Evolutionary conservation across 2,113 vertebrate species (phyloP), one percentile per base, ranked within the genome.

Genomic region (Psilopogon haemacephalus): DNA sequence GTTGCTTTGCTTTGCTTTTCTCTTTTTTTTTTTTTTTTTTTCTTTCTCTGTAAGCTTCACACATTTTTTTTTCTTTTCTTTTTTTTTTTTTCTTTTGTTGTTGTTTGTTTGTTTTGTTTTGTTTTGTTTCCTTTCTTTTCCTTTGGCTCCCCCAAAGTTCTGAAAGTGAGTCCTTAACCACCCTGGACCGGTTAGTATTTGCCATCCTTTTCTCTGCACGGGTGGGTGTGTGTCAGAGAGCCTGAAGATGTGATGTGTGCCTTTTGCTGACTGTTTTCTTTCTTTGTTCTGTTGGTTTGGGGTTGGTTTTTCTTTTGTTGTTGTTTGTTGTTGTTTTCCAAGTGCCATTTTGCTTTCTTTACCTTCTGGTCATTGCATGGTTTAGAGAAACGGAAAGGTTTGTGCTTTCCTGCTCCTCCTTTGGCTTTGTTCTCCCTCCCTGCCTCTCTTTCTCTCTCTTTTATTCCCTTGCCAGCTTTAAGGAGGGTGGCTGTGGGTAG

Each of bases 161-260:
- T 98, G 99, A 99, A 98, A 99, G 98, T 99, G 99, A 99, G 98
- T 99, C 99, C 98, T 98, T 99, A 98, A 99, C 98, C 97, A 99
- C 98, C 97, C 98, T 99, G 98, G 99, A 99, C 98, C 98, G 99
- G 99, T 99, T 99, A 99, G 99, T 99, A 99, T 98, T n/a, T n/a
- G 96, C 96, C 97, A 97, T 98, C 98, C 98, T 97, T 98, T 98
- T 97, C 98, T 98, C 98, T 98, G 98, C 98, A 98, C 98, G 98
- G 97, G 54, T 98, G 98, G 94, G 94, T 98, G 97, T 98, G 96
- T 97, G 97, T 96, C 97, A 95, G 97, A 96, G 95, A 97, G 94
- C 56, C 87, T 94, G 92, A 92, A 64, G 93, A 91, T 55, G 69
- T 93, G 95, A 42, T 91, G 97, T 97, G 97, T 97, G 96, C 90